phyloP scores from a whole-genome alignment of 2,113 vertebrate species.

The Siphamia tubifer region DNA sequence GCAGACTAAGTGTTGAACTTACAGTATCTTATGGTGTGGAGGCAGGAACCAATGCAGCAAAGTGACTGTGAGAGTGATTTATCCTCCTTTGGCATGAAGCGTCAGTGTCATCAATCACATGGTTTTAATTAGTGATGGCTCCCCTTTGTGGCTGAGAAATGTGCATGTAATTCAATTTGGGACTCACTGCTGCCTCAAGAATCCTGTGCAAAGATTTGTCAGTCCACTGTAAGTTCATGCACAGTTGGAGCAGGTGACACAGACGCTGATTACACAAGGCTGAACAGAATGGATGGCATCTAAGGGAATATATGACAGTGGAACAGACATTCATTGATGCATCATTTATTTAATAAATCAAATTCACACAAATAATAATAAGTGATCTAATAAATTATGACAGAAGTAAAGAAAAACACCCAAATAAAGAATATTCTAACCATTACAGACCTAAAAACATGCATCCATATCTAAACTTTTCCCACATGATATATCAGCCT shows the following conservation, averaged over 20 bases:
- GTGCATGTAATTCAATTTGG: slow-evolving; percentile 84
- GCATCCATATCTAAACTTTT: too few species aligned
- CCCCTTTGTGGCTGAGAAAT: slow-evolving; percentile 82
- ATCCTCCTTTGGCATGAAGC: slow-evolving; percentile 67
- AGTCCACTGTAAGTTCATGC: slow-evolving; percentile 65
- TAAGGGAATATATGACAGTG: not conserved
- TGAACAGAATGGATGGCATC: not conserved
- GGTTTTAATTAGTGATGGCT: slow-evolving; percentile 82
- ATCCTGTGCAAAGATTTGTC: slow-evolving; percentile 68
- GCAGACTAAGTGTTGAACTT: slow-evolving; percentile 66
- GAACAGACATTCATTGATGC: not conserved
- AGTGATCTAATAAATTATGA: too few species aligned
- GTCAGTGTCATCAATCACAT: slow-evolving; percentile 81
- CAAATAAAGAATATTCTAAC: too few species aligned
- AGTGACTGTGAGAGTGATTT: slow-evolving; percentile 75
- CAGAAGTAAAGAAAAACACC: too few species aligned
- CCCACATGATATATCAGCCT: too few species aligned
- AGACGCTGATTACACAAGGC: not conserved
- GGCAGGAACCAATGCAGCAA: slow-evolving; percentile 74
- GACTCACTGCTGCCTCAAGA: slow-evolving; percentile 67
- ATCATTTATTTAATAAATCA: too few species aligned
- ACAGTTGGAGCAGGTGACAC: slow-evolving; percentile 5
- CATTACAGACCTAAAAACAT: too few species aligned
- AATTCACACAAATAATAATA: too few species aligned
- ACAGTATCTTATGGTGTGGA: slow-evolving; percentile 60